phyloP scores from a whole-genome alignment of 2,113 vertebrate genomes.

The Lasiurus borealis region DNA sequence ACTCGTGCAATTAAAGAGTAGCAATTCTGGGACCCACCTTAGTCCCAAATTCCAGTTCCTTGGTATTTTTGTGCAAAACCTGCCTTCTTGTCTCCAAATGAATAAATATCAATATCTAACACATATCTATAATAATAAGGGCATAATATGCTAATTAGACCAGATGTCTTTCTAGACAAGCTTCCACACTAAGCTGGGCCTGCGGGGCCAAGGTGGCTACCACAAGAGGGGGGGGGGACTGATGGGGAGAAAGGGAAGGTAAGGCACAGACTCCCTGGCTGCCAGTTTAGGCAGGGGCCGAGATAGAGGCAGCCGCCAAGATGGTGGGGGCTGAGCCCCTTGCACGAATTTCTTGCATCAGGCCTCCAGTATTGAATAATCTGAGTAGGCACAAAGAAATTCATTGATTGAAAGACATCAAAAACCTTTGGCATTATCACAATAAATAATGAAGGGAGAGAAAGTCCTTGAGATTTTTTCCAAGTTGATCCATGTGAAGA shows the following conservation, averaged over 20 bases:
- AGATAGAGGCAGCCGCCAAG: too few species aligned
- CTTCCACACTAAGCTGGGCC: too few species aligned
- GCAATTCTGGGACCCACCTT: not conserved
- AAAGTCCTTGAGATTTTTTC: not conserved
- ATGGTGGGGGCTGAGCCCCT: too few species aligned
- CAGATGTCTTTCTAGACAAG: too few species aligned
- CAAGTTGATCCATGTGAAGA: not conserved
- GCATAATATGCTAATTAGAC: too few species aligned
- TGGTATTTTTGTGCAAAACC: not conserved
- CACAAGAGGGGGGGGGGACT: too few species aligned
- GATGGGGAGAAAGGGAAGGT: too few species aligned
- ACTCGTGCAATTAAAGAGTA: not conserved
- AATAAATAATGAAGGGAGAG: not conserved
- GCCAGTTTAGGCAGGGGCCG: too few species aligned
- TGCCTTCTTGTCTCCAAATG: not conserved
- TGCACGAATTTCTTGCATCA: too few species aligned
- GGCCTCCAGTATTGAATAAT: not conserved
- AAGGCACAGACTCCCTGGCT: too few species aligned
- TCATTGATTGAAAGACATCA: not conserved
- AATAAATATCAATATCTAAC: conserved; percentile 20
- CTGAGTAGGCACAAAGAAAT: not conserved
- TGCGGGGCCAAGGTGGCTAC: too few species aligned
- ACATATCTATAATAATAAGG: not conserved
- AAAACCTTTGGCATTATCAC: not conserved
- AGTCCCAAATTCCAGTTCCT: not conserved